phyloP scores from a whole-genome alignment of 2,888 invertebrate species.

The Dimorphilus gyrociliatus region DNA sequence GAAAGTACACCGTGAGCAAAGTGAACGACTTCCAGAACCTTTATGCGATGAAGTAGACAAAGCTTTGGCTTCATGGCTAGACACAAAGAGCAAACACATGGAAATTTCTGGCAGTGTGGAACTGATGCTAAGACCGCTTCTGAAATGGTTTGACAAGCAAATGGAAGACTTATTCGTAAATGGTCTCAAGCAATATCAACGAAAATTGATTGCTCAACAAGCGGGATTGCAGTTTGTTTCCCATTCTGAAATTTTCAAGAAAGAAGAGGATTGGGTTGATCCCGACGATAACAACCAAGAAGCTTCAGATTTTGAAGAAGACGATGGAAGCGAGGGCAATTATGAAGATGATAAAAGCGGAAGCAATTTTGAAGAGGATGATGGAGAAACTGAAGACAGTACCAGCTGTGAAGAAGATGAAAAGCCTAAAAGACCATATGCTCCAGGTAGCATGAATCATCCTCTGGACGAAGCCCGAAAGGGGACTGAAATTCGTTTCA shows the following conservation, averaged over 20 bases:
- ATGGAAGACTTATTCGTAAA: slow-evolving; percentile 32
- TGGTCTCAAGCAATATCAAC: slow-evolving; percentile 30
- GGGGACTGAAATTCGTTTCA: slow-evolving; percentile 33
- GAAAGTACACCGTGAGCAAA: too few relatives aligned
- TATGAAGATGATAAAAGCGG: slow-evolving; percentile 9
- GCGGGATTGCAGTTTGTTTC: not conserved
- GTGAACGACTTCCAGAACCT: not conserved
- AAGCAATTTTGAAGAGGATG: slow-evolving; percentile 3
- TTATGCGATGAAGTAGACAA: slow-evolving; percentile 17
- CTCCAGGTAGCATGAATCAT: not conserved
- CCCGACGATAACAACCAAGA: slow-evolving; percentile 2
- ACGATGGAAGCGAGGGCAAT: slow-evolving; percentile 4
- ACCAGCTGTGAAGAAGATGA: not conserved
- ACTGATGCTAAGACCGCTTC: slow-evolving; percentile 30
- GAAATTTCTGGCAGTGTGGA: slow-evolving; percentile 16
- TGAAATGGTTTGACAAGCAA: slow-evolving; percentile 35
- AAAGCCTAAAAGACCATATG: not conserved
- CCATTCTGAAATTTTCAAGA: too few relatives aligned
- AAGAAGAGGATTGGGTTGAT: too few relatives aligned
- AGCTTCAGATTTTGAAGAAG: slow-evolving; percentile 4
- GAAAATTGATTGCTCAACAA: too few relatives aligned
- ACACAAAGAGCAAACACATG: slow-evolving; percentile 12
- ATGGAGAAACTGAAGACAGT: slow-evolving; percentile 4
- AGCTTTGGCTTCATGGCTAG: slow-evolving; percentile 17
- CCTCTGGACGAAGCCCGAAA: slow-evolving; percentile 7